These are phyloP conservation scores for Okamejei kenojei DNA, from an alignment of 2,797 vertebrate species.

Conservation along the genomic window DNA sequence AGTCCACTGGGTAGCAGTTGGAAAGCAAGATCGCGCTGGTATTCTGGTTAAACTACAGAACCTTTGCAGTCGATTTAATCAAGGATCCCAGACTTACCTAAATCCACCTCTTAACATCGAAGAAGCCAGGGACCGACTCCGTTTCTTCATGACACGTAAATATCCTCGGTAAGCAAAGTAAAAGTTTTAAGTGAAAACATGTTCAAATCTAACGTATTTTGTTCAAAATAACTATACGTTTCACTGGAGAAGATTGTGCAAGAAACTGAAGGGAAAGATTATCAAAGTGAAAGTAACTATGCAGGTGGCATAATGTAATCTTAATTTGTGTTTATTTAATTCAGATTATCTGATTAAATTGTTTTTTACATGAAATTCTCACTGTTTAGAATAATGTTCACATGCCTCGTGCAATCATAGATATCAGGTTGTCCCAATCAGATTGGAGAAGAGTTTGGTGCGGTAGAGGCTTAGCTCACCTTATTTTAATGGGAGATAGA, in stretches of 20 bases:
- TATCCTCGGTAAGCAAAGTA: constrained; percentile 65
- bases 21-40: constrained; percentile 83
- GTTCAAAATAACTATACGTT: background rate
- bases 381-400: background rate
- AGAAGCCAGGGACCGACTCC: constrained; percentile 88
- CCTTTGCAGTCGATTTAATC: constrained; percentile 82
- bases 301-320: background rate
- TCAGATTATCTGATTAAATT: background rate
- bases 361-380: background rate
- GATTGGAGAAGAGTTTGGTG: background rate
- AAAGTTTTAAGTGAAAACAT: too few relatives aligned
- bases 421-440: background rate
- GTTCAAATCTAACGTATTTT: background rate
- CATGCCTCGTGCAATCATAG: background rate
- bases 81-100: constrained; percentile 62
- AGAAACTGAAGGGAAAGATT: background rate
- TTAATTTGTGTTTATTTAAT: background rate
- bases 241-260: background rate
- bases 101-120: constrained; percentile 78
- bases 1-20: constrained; percentile 87
- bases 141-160: constrained; percentile 73
- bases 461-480: background rate
- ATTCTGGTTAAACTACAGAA: constrained; percentile 88
- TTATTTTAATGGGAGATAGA: background rate
- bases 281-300: background rate